A percentile compares a stretch with the other conserved stretches of the same genome.
These are phyloP conservation scores for Callionymus lyra DNA, from an alignment of 2,113 vertebrate genomes.

Conservation along the genomic window DNA sequence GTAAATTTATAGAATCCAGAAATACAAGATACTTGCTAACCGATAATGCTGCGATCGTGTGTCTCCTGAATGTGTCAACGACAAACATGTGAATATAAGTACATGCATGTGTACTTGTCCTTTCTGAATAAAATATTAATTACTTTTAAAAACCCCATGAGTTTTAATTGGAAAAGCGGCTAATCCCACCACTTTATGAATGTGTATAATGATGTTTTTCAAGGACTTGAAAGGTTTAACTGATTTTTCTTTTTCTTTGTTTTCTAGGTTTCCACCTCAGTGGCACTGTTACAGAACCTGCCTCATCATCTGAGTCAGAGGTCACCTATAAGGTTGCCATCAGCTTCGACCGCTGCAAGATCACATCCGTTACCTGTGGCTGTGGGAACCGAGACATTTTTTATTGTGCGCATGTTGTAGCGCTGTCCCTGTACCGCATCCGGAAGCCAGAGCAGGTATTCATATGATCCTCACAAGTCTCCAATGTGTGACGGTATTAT, in stretches of 20 bases:
- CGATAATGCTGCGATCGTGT: too few species aligned
- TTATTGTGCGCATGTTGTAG: constrained; percentile 96
- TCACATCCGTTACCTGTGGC: constrained; percentile 96
- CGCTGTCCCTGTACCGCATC: constrained; percentile 94
- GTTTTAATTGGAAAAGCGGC: too few species aligned
- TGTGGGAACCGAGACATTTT: constrained; percentile 98
- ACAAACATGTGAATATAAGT: too few species aligned
- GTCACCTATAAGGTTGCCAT: constrained; percentile 94
- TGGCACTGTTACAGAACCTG: constrained; percentile 87
- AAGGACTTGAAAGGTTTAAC: not conserved
- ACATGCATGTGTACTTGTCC: too few species aligned
- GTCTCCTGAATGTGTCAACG: too few species aligned
- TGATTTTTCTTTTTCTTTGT: constrained; percentile 9
- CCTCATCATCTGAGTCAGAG: constrained; percentile 81
- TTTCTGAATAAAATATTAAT: too few species aligned
- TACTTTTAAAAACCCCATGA: too few species aligned
- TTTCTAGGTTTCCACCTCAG: constrained; percentile 88
- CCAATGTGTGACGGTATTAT: too few species aligned
- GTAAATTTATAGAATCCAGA: too few species aligned
- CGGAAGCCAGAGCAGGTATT: constrained; percentile 87
- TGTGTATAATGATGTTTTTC: not conserved
- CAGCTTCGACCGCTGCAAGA: constrained; percentile 98
- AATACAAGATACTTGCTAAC: too few species aligned
- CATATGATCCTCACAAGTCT: too few species aligned
- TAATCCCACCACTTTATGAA: not conserved